These are phyloP conservation scores for Ptychochromis oligacanthus DNA, from an alignment of 2,113 vertebrate genomes.

Conservation along the genomic window DNA sequence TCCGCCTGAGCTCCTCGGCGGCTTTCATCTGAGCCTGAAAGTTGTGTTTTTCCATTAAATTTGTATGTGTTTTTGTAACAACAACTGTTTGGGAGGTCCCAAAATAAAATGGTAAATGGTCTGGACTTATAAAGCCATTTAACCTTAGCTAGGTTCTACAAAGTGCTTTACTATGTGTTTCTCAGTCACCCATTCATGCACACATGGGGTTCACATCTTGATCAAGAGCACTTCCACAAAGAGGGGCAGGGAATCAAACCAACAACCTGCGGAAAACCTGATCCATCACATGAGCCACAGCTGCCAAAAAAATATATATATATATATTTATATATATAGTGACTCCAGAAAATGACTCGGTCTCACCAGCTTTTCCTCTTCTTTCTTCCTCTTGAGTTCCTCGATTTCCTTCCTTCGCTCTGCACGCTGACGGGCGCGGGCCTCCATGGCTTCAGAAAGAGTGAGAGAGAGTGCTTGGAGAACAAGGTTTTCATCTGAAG, in stretches of 20 bases:
- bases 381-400: constrained; percentile 83
- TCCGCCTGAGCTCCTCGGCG: constrained; percentile 83
- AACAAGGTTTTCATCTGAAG: not conserved
- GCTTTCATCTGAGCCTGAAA: constrained; percentile 86
- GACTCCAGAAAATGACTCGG: not conserved
- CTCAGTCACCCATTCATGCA: not conserved
- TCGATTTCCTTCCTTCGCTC: constrained; percentile 85
- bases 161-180: not conserved
- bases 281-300: not conserved
- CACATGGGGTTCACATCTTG: accelerated
- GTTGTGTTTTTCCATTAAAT: constrained; percentile 7
- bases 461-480: not conserved
- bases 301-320: not conserved
- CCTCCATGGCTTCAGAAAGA: constrained; percentile 88
- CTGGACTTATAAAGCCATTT: not conserved
- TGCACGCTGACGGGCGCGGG: constrained; percentile 84
- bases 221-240: not conserved
- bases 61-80: not conserved
- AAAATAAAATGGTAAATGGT: not conserved
- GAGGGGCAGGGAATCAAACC: not conserved
- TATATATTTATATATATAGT: too few species aligned
- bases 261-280: not conserved
- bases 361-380: constrained; percentile 83
- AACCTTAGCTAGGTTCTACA: not conserved
- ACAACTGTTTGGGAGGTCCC: not conserved